Evolutionary conservation across 1,140 invertebrate genomes (phyloP).

Genomic region (Reticulitermes speratus): DNA sequence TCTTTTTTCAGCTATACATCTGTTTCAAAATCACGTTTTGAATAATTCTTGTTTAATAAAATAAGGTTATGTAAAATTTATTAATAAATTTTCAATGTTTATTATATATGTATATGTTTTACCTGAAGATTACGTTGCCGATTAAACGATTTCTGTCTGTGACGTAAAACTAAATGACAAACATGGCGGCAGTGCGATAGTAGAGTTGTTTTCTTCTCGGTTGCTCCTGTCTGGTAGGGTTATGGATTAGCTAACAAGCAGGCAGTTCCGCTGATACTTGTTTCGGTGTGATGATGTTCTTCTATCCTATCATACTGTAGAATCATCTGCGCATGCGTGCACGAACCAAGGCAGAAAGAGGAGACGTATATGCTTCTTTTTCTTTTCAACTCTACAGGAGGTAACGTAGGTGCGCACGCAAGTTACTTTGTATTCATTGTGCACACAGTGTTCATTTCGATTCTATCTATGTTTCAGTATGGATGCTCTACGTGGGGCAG

Average conservation of each 20-base stretch:
- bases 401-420: neutral
- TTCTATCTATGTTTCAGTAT: neutral
- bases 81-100: neutral
- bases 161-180: constrained; percentile 4
- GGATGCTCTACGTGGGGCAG: neutral
- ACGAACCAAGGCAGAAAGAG: neutral
- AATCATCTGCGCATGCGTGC: constrained; percentile 13
- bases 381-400: neutral
- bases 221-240: neutral
- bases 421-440: neutral
- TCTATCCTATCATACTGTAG: constrained; percentile 8
- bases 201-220: neutral
- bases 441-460: neutral
- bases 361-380: neutral
- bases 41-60: neutral
- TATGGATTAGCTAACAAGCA: constrained; percentile 7
- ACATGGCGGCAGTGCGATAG: constrained; percentile 7
- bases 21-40: neutral
- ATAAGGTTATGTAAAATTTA: neutral
- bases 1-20: too few relatives aligned
- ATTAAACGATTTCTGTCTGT: neutral
- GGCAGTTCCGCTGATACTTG: neutral
- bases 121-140: neutral
- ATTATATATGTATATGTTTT: neutral
- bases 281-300: neutral